These are phyloP conservation scores for Urocyon cinereoargenteus DNA, from an alignment of 2,797 vertebrate species.

Conservation along the genomic window DNA sequence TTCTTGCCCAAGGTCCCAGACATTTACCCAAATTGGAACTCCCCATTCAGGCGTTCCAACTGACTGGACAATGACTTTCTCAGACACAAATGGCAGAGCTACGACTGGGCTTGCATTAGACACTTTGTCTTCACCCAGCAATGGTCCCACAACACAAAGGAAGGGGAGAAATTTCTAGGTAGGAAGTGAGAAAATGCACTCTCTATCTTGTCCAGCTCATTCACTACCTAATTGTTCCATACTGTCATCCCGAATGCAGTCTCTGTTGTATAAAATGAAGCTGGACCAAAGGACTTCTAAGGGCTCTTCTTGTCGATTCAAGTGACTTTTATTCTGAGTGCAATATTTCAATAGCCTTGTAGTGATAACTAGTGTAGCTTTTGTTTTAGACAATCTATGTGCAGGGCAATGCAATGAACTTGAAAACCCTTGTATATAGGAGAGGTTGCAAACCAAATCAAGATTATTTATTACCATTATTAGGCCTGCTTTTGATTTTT, in stretches of 20 bases:
- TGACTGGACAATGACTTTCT: neutral
- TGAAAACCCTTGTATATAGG: too few relatives aligned
- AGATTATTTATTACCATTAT: too few relatives aligned
- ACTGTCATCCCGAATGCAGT: neutral
- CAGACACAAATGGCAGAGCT: neutral
- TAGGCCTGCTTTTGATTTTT: too few relatives aligned
- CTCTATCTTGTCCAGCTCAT: neutral
- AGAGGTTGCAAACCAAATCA: too few relatives aligned
- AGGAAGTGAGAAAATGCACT: neutral
- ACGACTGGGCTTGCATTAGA: neutral
- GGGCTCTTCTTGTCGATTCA: too few relatives aligned
- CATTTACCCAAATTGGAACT: neutral
- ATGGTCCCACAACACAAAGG: neutral
- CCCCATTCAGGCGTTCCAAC: neutral
- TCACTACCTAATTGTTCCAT: neutral
- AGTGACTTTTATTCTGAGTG: too few relatives aligned
- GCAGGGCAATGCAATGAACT: too few relatives aligned
- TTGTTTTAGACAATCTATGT: too few relatives aligned
- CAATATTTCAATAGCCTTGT: too few relatives aligned
- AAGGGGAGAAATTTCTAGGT: neutral
- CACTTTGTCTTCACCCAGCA: neutral
- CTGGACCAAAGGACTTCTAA: neutral
- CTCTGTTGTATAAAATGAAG: neutral
- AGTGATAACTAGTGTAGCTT: too few relatives aligned
- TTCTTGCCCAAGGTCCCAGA: neutral